Base-by-base conservation (phyloP, 1,140 invertebrate species). In the Pseudomyrmex concolor region DNA sequence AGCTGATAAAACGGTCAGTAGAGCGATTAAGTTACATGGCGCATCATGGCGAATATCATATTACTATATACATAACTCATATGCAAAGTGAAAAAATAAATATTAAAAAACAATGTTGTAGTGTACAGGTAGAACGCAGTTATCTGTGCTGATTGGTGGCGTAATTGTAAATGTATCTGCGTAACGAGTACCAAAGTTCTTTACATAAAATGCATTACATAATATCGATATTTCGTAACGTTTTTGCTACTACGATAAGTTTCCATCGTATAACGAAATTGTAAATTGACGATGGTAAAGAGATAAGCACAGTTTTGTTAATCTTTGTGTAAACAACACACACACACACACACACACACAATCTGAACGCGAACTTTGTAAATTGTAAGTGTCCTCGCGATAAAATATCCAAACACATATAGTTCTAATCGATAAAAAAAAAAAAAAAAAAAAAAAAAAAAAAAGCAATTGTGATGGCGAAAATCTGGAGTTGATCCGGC, bases 41-140 rank as follows among this genome's bases (percentile, higher is more conserved):
- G 71, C 15, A 50, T 55, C 19, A 25, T 25, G 48, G 17, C 15
- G 51, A 68, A 12, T 70, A 78, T 13, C 8, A 59, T 67, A 19
- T 70, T 8, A n/a, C n/a, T n/a, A n/a, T n/a, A 64, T 78, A 55
- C 34, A 34, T 34, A 34, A 34, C 34, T 34, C 34, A 34, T 48
- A 22, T 19, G 15, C 19, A 5, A 13, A 1, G 45, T 8, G 9
- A 55, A 54, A n/a, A 51, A 68, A 67, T 55, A 80, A 66, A 50
- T 63, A 59, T 54, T 63, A 76, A 64, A 68, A 68, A 59, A 34
- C 34, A 34, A 34, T 45, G 55, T 60, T 62, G 34, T 67, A 84
- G 60, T 87, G 84, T 87, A 87, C 86, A 86, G 84, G 43, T 86
- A 87, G 72, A 76, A 45, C 67, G 72, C 63, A 78, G 83, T 83